phyloP scores from a whole-genome alignment of 2,797 vertebrate species.

The Eidolon dupreanum region DNA sequence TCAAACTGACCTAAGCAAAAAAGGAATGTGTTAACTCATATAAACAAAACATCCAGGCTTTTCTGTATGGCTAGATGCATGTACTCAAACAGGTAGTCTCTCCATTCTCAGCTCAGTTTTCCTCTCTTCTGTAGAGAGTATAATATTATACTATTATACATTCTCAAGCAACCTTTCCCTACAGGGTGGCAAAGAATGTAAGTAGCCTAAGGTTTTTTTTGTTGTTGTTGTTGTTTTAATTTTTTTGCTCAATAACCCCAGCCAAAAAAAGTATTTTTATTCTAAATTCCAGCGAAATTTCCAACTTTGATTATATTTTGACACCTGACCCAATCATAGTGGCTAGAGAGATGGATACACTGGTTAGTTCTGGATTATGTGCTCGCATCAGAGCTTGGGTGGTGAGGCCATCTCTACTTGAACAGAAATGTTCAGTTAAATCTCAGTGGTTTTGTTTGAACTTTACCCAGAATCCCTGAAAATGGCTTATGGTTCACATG shows the following conservation, averaged over 20 bases:
- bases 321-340: background rate
- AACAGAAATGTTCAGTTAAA: background rate
- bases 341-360: background rate
- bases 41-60: constrained; percentile 9
- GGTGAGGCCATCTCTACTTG: background rate
- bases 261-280: background rate
- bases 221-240: too few relatives aligned
- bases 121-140: background rate
- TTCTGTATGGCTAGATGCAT: background rate
- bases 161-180: background rate
- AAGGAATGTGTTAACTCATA: background rate
- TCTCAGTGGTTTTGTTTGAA: background rate
- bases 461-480: background rate
- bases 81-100: background rate
- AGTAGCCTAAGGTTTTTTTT: background rate
- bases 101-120: background rate
- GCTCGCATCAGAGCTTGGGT: background rate
- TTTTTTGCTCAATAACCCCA: background rate
- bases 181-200: background rate
- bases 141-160: background rate
- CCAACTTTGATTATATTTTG: background rate
- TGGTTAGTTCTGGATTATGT: background rate
- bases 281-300: background rate
- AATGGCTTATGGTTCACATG: background rate
- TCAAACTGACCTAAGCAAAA: background rate